Base-by-base conservation (phyloP, 1,140 invertebrate species). In the Drosophila punjabiensis region DNA sequence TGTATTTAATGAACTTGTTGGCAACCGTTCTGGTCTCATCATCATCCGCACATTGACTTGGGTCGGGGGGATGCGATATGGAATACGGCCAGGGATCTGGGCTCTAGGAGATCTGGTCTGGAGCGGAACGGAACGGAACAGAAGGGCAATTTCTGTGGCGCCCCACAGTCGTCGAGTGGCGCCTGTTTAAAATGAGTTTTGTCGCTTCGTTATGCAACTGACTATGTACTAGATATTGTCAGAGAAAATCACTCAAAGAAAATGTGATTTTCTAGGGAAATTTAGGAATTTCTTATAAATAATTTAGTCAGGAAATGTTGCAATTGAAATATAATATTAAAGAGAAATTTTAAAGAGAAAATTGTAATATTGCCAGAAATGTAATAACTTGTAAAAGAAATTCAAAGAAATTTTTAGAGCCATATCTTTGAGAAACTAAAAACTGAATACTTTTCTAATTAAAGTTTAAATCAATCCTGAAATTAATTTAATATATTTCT, bases 141-240 rank as follows among this genome's bases (percentile, higher is more conserved):
- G 55, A 60, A 47, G 66, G 59, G 76, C 76, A 64, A 79, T 79
- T 79, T 79, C 55, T 59, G 59, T 79, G 76, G 76, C 76, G 76
- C 76, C 76, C 65, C 60, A 79, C 76, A 58, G 66, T 69, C 70
- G n/a, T 63, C 59, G 45, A 79, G 66, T 79, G 76, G 76, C 76
- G 76, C 76, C 76, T 79, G 76, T 79, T 79, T 79, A 60, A 79
- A 79, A 79, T 79, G 66, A 79, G 59, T 73, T 79, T 79, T 73
- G 67, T 79, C 66, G 76, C 76, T 79, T 71, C 76, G 76, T 79
- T 71, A 79, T 79, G 76, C 76, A 79, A 79, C 76, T 79, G 77
- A 78, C 66, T 58, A 63, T 67, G 39, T 24, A 53, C 64, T 61
- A 62, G 35, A 50, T 35, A 60, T 59, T 52, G 41, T n/a, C 20